These are phyloP conservation scores for Zaprionus lineosus DNA, from an alignment of 2,888 invertebrate genomes.

Conservation along the genomic window DNA sequence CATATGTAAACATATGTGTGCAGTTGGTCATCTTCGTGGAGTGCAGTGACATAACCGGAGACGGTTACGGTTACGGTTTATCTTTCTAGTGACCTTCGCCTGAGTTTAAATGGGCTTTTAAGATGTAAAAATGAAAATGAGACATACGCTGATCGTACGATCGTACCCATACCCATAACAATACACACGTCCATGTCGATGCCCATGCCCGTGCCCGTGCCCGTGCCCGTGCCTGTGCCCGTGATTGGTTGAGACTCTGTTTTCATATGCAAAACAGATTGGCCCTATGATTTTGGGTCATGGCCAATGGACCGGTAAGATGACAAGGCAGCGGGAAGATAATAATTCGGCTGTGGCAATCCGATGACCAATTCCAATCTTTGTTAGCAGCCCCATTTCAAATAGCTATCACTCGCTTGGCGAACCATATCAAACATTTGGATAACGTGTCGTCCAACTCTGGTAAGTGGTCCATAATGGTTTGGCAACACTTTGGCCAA, in stretches of 20 bases:
- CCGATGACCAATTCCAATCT: not conserved
- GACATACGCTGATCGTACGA: too few species aligned
- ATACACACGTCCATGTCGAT: too few species aligned
- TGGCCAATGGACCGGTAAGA: constrained; percentile 70
- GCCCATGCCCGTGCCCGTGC: too few species aligned
- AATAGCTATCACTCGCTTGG: constrained; percentile 27
- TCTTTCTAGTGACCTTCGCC: constrained; percentile 64
- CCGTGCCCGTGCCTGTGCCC: too few species aligned
- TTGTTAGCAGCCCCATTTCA: constrained; percentile 28
- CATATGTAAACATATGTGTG: not conserved
- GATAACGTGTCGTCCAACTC: too few species aligned
- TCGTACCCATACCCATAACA: too few species aligned
- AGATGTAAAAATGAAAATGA: constrained; percentile 62
- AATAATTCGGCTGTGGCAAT: constrained; percentile 36
- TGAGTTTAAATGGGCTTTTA: constrained; percentile 40
- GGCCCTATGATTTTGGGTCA: constrained; percentile 65
- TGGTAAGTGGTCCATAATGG: too few species aligned
- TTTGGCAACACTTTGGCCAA: too few species aligned
- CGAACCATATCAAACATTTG: constrained; percentile 7
- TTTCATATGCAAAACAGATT: constrained; percentile 66
- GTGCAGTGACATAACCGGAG: constrained; percentile 33
- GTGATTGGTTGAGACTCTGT: constrained; percentile 9
- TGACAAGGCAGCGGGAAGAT: constrained; percentile 13
- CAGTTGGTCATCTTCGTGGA: constrained; percentile 14
- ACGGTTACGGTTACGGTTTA: constrained; percentile 17